phyloP scores from a whole-genome alignment of 2,113 vertebrate genomes.

The Emydura subglobosa region DNA sequence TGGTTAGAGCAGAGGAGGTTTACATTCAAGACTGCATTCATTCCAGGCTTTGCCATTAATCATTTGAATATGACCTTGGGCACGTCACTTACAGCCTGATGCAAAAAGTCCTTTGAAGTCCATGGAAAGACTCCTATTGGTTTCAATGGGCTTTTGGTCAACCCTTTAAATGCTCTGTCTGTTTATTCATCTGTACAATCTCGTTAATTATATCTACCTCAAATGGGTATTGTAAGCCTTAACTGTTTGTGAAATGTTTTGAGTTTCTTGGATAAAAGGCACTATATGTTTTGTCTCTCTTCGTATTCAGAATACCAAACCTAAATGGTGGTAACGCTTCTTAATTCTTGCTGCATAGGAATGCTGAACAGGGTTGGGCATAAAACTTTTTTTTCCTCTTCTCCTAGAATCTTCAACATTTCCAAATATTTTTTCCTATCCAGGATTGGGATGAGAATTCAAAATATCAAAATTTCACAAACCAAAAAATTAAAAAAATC shows the following conservation, averaged over 20 bases:
- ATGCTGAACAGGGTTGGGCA: background rate
- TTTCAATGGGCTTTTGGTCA: background rate
- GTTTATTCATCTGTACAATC: too few relatives aligned
- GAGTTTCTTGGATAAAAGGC: too few relatives aligned
- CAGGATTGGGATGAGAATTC: too few relatives aligned
- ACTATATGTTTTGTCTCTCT: too few relatives aligned
- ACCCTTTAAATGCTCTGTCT: background rate
- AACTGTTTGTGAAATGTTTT: background rate
- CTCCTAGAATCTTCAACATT: too few relatives aligned
- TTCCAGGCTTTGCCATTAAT: background rate
- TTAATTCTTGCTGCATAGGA: accelerated
- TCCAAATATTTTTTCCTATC: too few relatives aligned
- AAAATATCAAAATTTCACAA: too few relatives aligned
- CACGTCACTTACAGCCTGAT: background rate
- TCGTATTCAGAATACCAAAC: too few relatives aligned
- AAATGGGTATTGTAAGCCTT: background rate
- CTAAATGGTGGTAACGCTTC: accelerated
- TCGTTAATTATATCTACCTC: too few relatives aligned
- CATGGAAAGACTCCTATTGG: background rate
- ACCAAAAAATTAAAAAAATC: too few relatives aligned
- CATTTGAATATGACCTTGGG: background rate
- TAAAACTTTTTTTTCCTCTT: too few relatives aligned
- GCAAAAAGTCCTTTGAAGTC: background rate
- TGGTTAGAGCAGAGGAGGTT: background rate
- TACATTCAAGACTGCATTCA: background rate